Base-by-base conservation (phyloP, 2,888 invertebrate genomes). In the Hirudinaria manillensis region DNA sequence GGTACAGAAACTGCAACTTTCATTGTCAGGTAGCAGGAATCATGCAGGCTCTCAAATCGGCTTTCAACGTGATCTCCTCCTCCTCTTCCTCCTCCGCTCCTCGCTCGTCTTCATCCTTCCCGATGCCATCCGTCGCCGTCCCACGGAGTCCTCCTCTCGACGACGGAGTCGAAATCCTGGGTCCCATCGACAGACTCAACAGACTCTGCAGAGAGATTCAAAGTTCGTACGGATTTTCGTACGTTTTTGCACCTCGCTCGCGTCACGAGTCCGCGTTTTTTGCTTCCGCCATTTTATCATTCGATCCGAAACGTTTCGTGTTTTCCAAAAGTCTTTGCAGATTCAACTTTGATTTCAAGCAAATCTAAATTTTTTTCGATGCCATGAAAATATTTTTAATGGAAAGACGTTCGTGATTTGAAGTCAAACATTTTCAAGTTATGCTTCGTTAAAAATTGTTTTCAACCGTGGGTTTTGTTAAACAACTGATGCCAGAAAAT, bases 121-220 rank as follows among this genome's bases (percentile, higher is more conserved):
- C n/a, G 4, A 61, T 13, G 61, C 61, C 27, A 7, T 7, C 13
- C 13, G 13, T 29, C 24, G 61, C 10, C 0, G 13, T 10, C 45
- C 45, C 1, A 7, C 45, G 13, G 10, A 45, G 16, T 16, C 13
- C 45, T 16, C 45, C 45, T 45, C 45, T 7, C 6, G 45, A 45
- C 45, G 45, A 16, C 45, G 45, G 13, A 10, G 29, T 7, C 10
- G 61, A 7, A 16, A 24, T 1, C 61, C 61, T 61, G 10, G 61
- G 61, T 10, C 61, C 68, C 36, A 68, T 68, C n/a, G 68, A 68
- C 21, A 68, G 68, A 24, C 68, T 68, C 2, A 68, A 68, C 36
- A 68, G n/a, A 36, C 36, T 68, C n/a, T 68, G 68, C 36, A 68
- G 32, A 68, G 68, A 68, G n/a, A 68, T 68, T 68, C 68, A 68